These are phyloP conservation scores for Cladorhizidae sp. DNA, from an alignment of 37 sponge, comb jelly and placozoan species.

Conservation along the genomic window DNA sequence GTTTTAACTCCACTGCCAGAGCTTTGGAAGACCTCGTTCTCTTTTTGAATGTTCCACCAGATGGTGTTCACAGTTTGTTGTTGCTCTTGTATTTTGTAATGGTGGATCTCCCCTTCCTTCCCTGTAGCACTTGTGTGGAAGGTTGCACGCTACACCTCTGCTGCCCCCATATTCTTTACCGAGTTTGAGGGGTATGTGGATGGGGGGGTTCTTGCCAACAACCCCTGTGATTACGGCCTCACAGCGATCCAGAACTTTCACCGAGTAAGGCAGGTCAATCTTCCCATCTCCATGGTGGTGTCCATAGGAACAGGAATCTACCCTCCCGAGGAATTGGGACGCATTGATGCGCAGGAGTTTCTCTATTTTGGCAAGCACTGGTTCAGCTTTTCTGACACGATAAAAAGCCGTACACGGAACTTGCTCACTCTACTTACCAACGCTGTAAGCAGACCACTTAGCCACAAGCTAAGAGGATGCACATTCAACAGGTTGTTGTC, in stretches of 20 bases:
- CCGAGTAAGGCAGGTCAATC: conserved; percentile 20
- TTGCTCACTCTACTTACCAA: conserved; percentile 27
- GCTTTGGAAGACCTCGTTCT: too few species aligned
- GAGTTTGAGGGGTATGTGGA: conserved; percentile 64
- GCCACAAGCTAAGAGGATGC: too few species aligned
- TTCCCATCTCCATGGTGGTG: conserved; percentile 42
- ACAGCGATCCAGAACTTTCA: conserved; percentile 65
- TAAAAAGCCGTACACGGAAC: conserved; percentile 25
- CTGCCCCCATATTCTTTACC: conserved; percentile 54
- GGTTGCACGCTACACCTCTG: conserved; percentile 47
- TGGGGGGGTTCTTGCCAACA: conserved; percentile 68
- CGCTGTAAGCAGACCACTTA: conserved; percentile 62
- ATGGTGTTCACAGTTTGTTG: too few species aligned
- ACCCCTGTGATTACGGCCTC: conserved; percentile 64
- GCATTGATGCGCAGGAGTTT: conserved; percentile 51
- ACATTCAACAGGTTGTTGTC: too few species aligned
- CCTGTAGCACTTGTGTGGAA: conserved; percentile 38
- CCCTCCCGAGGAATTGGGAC: conserved; percentile 49
- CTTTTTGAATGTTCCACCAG: too few species aligned
- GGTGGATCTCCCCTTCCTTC: too few species aligned
- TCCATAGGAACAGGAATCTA: conserved; percentile 48
- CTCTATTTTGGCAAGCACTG: conserved; percentile 62
- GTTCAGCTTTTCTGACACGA: conserved; percentile 12
- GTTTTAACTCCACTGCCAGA: too few species aligned
- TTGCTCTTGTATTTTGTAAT: too few species aligned